phyloP scores from a whole-genome alignment of 2,797 vertebrate genomes.

The Cynodonichthys magdalenae region DNA sequence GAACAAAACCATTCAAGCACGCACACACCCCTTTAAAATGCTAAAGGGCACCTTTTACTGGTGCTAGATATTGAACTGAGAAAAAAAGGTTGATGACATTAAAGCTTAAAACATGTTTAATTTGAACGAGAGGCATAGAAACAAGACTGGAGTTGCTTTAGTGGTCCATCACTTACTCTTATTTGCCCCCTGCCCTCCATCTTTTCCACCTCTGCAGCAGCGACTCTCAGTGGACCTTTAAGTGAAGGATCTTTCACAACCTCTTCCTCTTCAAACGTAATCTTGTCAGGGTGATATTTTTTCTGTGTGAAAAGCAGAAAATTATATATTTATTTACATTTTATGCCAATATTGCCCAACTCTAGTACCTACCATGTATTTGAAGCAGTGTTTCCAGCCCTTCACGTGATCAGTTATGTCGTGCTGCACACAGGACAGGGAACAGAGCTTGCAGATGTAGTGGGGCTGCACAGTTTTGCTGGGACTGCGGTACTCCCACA shows the following conservation, averaged over 20 bases:
- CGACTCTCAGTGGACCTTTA: conserved; percentile 71
- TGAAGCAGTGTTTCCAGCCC: conserved; percentile 83
- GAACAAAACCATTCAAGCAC: neutral
- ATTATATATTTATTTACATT: neutral
- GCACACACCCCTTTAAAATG: neutral
- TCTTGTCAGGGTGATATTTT: conserved; percentile 70
- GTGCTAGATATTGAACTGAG: neutral
- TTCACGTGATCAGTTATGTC: conserved; percentile 81
- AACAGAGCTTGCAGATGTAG: conserved; percentile 84
- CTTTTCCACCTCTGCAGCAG: conserved; percentile 74
- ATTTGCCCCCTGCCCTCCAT: conserved; percentile 79
- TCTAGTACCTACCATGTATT: conserved; percentile 74
- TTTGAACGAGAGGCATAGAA: neutral
- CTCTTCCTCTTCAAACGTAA: conserved; percentile 70
- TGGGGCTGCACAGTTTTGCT: conserved; percentile 81
- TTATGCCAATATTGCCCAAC: too few species aligned
- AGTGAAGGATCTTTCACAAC: conserved; percentile 68
- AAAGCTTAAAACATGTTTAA: neutral
- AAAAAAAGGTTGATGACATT: neutral
- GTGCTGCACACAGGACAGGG: conserved; percentile 74
- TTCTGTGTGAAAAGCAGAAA: conserved; percentile 59
- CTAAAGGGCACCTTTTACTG: neutral
- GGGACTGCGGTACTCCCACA: conserved; percentile 86
- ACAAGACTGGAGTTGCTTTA: neutral
- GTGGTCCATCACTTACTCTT: conserved; percentile 61